These are phyloP conservation scores for Synanceia verrucosa DNA, from an alignment of 2,797 vertebrate species.

Conservation along the genomic window DNA sequence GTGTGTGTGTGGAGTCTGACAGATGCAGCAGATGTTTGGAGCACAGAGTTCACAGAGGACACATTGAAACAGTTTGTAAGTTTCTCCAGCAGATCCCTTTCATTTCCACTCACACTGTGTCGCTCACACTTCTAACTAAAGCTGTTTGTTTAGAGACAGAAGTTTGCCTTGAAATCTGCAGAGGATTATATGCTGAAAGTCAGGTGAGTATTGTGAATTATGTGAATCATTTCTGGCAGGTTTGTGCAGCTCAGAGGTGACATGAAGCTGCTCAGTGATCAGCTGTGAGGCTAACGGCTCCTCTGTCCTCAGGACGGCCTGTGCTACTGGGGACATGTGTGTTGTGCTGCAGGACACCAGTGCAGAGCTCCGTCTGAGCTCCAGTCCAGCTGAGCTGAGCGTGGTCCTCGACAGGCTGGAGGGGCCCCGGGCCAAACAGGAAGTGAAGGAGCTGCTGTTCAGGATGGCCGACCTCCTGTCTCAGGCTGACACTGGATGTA, in stretches of 20 bases:
- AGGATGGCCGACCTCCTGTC: slow-evolving; percentile 74
- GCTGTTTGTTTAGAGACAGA: slow-evolving; percentile 62
- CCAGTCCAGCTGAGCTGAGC: slow-evolving; percentile 28
- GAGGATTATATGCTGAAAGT: slow-evolving; percentile 74
- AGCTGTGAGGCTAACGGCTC: not conserved
- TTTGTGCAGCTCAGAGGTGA: not conserved
- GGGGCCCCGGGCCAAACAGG: slow-evolving; percentile 42
- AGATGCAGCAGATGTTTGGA: slow-evolving; percentile 77
- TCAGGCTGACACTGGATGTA: slow-evolving; percentile 36
- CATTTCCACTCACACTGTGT: not conserved
- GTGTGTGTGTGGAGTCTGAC: slow-evolving; percentile 67
- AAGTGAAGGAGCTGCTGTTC: slow-evolving; percentile 79
- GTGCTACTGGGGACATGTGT: slow-evolving; percentile 52
- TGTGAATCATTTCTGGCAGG: not conserved
- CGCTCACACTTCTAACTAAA: not conserved
- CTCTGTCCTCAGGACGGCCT: slow-evolving; percentile 58
- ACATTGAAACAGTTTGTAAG: slow-evolving; percentile 65
- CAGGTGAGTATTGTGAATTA: slow-evolving; percentile 58
- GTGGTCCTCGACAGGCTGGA: slow-evolving; percentile 65
- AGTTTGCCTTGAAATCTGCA: slow-evolving; percentile 63
- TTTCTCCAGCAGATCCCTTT: not conserved
- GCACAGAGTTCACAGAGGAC: slow-evolving; percentile 63
- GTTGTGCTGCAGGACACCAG: slow-evolving; percentile 50
- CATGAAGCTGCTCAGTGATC: not conserved
- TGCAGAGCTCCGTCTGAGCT: slow-evolving; percentile 58